Conservation (phyloP, 2,113 vertebrate species). For the Pituophis catenifer region DNA sequence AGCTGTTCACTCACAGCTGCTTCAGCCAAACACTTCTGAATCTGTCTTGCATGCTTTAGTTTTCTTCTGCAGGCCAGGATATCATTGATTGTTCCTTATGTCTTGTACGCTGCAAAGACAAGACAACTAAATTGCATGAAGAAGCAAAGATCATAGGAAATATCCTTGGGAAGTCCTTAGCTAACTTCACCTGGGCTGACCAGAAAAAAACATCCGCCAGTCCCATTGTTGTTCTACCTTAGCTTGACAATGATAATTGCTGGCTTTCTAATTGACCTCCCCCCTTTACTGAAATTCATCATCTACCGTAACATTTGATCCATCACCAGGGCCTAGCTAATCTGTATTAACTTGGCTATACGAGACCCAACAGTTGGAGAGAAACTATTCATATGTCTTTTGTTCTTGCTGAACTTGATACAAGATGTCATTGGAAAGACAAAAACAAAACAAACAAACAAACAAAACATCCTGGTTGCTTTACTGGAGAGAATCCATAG, state of each 20-base stretch:
- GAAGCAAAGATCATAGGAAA: not conserved
- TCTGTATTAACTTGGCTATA: not conserved
- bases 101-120: not conserved
- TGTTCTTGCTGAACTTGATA: not conserved
- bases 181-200: not conserved
- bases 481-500: not conserved
- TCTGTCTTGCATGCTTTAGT: not conserved
- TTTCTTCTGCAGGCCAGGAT: not conserved
- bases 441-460: not conserved
- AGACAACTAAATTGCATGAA: too few species aligned
- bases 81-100: not conserved
- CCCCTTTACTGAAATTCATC: not conserved
- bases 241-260: not conserved
- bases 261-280: not conserved
- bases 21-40: slow-evolving; percentile 5
- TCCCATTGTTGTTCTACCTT: not conserved
- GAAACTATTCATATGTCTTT: not conserved
- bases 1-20: slow-evolving; percentile 20
- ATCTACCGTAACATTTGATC: not conserved
- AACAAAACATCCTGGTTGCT: not conserved
- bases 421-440: not conserved
- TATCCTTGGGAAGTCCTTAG: not conserved
- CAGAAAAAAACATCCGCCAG: not conserved
- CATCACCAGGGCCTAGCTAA: not conserved
- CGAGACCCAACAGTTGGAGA: not conserved